phyloP scores from a whole-genome alignment of 1,140 invertebrate species.

The Zaprionus inermis region DNA sequence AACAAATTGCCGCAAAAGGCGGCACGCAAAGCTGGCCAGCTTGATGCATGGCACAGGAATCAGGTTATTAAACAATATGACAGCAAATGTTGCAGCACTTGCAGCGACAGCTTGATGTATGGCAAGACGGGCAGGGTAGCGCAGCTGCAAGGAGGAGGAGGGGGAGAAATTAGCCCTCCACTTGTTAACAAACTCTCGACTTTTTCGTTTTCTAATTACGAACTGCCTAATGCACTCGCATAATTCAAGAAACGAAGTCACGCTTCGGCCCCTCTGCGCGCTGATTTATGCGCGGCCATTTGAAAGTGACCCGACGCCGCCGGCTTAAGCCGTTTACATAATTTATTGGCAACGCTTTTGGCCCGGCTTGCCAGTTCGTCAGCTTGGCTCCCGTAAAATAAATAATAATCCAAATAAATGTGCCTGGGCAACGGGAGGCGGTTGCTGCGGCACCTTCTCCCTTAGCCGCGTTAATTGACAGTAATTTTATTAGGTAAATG shows the following conservation, averaged over 20 bases:
- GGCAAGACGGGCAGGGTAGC: not conserved
- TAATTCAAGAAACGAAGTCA: slow-evolving; percentile 45
- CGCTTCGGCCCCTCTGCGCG: not conserved
- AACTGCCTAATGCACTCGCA: slow-evolving; percentile 37
- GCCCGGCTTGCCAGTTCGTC: slow-evolving; percentile 6
- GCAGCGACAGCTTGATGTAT: slow-evolving; percentile 64
- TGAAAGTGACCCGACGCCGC: slow-evolving; percentile 40
- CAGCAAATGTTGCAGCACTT: slow-evolving; percentile 78
- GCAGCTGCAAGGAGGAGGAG: too few relatives aligned
- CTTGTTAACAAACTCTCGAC: not conserved
- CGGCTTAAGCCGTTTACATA: slow-evolving; percentile 75
- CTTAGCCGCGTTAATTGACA: slow-evolving; percentile 72
- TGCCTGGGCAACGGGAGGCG: slow-evolving; percentile 9
- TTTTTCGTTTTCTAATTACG: slow-evolving; percentile 41
- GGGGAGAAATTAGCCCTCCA: not conserved
- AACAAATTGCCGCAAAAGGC: slow-evolving; percentile 48
- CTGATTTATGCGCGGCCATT: slow-evolving; percentile 65
- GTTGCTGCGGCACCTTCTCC: not conserved
- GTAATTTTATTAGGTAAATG: slow-evolving; percentile 81
- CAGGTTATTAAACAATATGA: slow-evolving; percentile 84
- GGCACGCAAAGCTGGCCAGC: slow-evolving; percentile 59
- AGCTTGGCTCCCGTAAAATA: slow-evolving; percentile 50
- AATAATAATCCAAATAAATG: slow-evolving; percentile 76
- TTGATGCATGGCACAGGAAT: slow-evolving; percentile 82
- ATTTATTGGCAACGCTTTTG: slow-evolving; percentile 62